phyloP scores from a whole-genome alignment of 2,888 invertebrate genomes.

The Agrilus biguttatus region DNA sequence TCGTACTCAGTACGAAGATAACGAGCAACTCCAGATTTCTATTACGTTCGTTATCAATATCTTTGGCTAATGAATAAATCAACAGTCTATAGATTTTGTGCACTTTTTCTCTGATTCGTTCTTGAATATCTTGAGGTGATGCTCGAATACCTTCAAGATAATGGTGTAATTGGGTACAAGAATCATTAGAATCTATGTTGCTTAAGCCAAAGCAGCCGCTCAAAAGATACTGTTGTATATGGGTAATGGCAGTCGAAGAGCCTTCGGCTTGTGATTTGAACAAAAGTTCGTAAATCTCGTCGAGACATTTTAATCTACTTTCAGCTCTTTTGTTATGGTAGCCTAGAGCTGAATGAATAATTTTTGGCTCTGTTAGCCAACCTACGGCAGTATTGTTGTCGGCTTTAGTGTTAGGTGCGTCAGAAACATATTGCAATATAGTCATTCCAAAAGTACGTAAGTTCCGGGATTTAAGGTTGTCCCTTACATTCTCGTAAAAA shows the following conservation, averaged over 20 bases:
- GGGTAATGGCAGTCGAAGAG: slow-evolving; percentile 23
- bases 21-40: slow-evolving; percentile 34
- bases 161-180: slow-evolving; percentile 34
- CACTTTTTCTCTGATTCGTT: slow-evolving; percentile 35
- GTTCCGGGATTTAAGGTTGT: slow-evolving; percentile 11
- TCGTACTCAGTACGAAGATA: slow-evolving; percentile 40
- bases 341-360: slow-evolving; percentile 21
- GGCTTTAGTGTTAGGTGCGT: slow-evolving; percentile 17
- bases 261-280: slow-evolving; percentile 17
- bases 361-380: slow-evolving; percentile 25
- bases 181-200: slow-evolving; percentile 24
- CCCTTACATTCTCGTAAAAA: slow-evolving; percentile 20
- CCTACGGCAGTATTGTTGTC: slow-evolving; percentile 10
- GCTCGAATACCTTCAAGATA: slow-evolving; percentile 42
- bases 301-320: slow-evolving; percentile 23
- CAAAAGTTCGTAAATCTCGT: slow-evolving; percentile 25
- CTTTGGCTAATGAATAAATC: slow-evolving; percentile 30
- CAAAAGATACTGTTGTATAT: slow-evolving; percentile 36
- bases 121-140: slow-evolving; percentile 34
- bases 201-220: slow-evolving; percentile 39
- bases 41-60: slow-evolving; percentile 19
- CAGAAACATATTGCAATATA: slow-evolving; percentile 24
- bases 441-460: slow-evolving; percentile 20
- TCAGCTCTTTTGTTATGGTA: slow-evolving; percentile 24
- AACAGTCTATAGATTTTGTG: slow-evolving; percentile 39